These are phyloP conservation scores for Euproctis similis DNA, from an alignment of 2,888 invertebrate genomes.

Conservation along the genomic window DNA sequence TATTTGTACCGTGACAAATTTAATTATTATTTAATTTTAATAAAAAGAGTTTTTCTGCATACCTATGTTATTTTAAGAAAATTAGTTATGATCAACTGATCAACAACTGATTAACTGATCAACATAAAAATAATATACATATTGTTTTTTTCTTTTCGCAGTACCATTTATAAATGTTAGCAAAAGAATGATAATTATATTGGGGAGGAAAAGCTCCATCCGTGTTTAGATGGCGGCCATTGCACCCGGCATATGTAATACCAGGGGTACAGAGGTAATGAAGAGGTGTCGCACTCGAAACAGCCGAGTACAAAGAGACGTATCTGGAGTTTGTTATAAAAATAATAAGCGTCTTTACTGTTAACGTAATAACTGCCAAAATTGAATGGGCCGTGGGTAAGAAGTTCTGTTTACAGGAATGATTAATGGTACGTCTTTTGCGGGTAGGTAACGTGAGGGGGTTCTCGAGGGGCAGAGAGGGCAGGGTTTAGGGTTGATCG, in stretches of 20 bases:
- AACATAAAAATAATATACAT: too few species aligned
- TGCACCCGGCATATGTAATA: slow-evolving; percentile 71
- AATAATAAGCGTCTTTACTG: slow-evolving; percentile 41
- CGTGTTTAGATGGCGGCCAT: slow-evolving; percentile 62
- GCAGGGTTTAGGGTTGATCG: slow-evolving; percentile 50
- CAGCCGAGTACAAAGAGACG: slow-evolving; percentile 23
- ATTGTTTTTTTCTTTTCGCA: too few species aligned
- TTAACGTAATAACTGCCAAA: slow-evolving; percentile 37
- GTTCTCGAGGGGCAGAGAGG: slow-evolving; percentile 23
- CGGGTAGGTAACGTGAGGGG: slow-evolving; percentile 35
- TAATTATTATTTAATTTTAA: too few species aligned
- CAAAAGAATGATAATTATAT: slow-evolving; percentile 16
- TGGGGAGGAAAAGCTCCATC: slow-evolving; percentile 30
- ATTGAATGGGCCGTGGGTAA: slow-evolving; percentile 30
- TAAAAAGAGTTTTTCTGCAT: too few species aligned
- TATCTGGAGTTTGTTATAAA: slow-evolving; percentile 24
- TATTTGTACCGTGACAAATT: too few species aligned
- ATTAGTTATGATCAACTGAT: too few species aligned
- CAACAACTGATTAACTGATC: too few species aligned
- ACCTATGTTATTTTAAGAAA: too few species aligned
- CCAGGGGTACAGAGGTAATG: slow-evolving; percentile 63
- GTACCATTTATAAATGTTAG: too few species aligned
- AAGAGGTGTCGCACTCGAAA: slow-evolving; percentile 44
- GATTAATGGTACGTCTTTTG: slow-evolving; percentile 61
- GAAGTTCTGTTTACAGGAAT: slow-evolving; percentile 47